Evolutionary conservation across 1,140 invertebrate species (phyloP), one percentile per base, ranked within the genome.

Genomic region (Heliconius eleuchia): DNA sequence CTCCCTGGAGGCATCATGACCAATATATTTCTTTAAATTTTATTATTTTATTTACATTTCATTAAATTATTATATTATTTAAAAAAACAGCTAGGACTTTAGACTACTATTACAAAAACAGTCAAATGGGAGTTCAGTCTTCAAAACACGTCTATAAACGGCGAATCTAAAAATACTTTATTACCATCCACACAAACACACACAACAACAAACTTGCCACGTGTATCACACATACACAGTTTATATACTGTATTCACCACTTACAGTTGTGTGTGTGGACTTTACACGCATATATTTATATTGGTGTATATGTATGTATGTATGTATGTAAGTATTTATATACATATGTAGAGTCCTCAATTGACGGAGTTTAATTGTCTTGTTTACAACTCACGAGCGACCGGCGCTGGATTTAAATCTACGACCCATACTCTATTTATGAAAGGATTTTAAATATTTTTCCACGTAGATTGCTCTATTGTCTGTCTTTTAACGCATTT

Each of bases 331-430:
- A 6, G 55, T 57, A 9, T 57, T 2, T 23, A 18, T 23, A 55
- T 76, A n/a, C 46, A 55, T 71, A 80, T 76, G 76, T 84, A 82
- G 77, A 77, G 78, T 19, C 76, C 79, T 79, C 83, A 85, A 85
- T 85, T 85, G 81, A 81, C 73, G 71, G 73, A 66, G 75, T 82
- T 82, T 87, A 87, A 87, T 87, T 85, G 82, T 83, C 74, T 87
- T 87, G 86, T 87, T 87, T 87, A 85, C 83, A 81, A 82, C 79
- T 79, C 66, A 74, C 79, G 74, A 85, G 73, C 84, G 78, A 72
- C 52, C 81, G 75, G 81, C 27, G 7, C 77, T 86, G 83, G 81
- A 85, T 86, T 84, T 83, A 80, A 81, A 78, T 42, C 74, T 76
- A 76, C 74, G 9, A 66, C 60, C 60, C 23, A 11, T 11, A 66